phyloP scores from a whole-genome alignment of 1,140 invertebrate species.

The Zaprionus ghesquierei region DNA sequence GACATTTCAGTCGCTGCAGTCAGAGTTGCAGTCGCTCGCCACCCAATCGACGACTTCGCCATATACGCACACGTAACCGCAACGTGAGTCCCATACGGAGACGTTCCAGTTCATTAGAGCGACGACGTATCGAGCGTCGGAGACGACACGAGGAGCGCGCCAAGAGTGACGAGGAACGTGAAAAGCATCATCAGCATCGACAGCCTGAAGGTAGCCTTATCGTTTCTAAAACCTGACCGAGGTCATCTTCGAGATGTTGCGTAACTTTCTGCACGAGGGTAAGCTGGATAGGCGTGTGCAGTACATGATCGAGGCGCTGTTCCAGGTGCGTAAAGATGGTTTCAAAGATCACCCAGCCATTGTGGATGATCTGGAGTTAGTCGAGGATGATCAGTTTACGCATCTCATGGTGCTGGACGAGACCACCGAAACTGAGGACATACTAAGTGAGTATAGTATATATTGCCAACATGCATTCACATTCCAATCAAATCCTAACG shows the following conservation, averaged over 20 bases:
- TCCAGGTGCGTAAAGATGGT: slow-evolving; percentile 96
- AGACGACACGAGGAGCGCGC: slow-evolving; percentile 66
- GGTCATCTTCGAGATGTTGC: slow-evolving; percentile 97
- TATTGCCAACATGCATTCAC: neutral
- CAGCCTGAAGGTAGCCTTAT: slow-evolving; percentile 89
- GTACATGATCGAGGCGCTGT: slow-evolving; percentile 99
- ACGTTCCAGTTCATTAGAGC: slow-evolving; percentile 64
- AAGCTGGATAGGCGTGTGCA: slow-evolving; percentile 95
- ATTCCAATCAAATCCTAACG: neutral
- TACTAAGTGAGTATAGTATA: slow-evolving; percentile 95
- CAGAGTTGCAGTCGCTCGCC: slow-evolving; percentile 40
- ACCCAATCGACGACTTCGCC: slow-evolving; percentile 43
- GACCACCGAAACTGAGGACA: slow-evolving; percentile 91
- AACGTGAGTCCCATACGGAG: slow-evolving; percentile 51
- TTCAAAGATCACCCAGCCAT: slow-evolving; percentile 97
- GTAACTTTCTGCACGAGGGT: slow-evolving; percentile 97
- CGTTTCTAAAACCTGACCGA: slow-evolving; percentile 97
- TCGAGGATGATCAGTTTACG: slow-evolving; percentile 98
- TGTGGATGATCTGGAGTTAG: slow-evolving; percentile 94
- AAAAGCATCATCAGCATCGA: slow-evolving; percentile 52
- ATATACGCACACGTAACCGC: slow-evolving; percentile 45
- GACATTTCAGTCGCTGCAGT: slow-evolving; percentile 15
- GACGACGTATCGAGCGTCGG: slow-evolving; percentile 63
- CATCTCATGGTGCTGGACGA: slow-evolving; percentile 97
- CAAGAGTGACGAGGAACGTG: slow-evolving; percentile 53